A percentile compares a stretch with the other conserved stretches of the same genome.
Evolutionary conservation across 2,113 vertebrate species (phyloP).

Genomic region (Aviceda subcristata): DNA sequence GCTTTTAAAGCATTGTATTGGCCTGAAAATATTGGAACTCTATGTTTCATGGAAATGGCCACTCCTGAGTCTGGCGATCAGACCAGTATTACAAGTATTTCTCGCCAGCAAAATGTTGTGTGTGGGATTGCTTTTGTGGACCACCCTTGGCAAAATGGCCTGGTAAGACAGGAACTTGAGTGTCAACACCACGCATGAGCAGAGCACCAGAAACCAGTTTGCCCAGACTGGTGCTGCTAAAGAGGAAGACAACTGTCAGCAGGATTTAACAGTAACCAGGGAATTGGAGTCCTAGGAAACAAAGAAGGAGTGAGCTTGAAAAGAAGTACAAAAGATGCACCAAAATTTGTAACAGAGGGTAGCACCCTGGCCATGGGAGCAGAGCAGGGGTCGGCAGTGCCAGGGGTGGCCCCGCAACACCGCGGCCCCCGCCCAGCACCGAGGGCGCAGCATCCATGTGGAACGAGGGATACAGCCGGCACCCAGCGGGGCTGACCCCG

Average conservation of each 20-base stretch:
- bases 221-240: neutral
- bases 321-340: neutral
- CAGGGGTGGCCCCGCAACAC: neutral
- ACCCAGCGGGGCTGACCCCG: neutral
- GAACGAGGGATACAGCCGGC: fast-evolving
- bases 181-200: neutral
- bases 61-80: neutral
- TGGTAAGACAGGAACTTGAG: neutral
- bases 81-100: neutral
- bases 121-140: neutral
- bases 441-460: neutral
- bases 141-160: neutral
- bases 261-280: neutral
- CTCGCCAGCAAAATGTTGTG: neutral
- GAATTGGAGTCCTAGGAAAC: neutral
- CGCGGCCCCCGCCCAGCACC: neutral
- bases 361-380: neutral
- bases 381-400: neutral
- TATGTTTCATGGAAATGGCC: neutral
- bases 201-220: neutral
- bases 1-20: neutral
- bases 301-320: neutral
- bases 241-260: neutral
- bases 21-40: neutral
- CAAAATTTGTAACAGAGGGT: neutral